Evolutionary conservation across 1,140 invertebrate species (phyloP).

Genomic region (Nasonia longicornis): DNA sequence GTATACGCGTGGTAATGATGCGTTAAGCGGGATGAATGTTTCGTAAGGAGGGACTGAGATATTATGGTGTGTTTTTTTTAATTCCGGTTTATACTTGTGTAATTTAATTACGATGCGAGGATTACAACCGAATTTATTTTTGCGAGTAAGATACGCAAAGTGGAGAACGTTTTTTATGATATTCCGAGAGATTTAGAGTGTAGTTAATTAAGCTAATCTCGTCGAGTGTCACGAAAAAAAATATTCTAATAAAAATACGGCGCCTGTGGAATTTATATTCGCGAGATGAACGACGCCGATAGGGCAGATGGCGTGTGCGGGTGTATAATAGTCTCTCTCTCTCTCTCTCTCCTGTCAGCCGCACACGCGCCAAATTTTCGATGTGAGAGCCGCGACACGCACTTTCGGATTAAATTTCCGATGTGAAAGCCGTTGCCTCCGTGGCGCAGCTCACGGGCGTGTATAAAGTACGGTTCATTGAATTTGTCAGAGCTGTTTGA

Average conservation of each 20-base stretch:
- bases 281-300: not conserved
- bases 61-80: not conserved
- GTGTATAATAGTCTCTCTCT: not conserved
- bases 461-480: not conserved
- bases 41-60: not conserved
- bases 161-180: not conserved
- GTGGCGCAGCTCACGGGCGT: not conserved
- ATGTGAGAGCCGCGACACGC: not conserved
- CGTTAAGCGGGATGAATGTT: not conserved
- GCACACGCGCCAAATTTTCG: slow-evolving; percentile 1
- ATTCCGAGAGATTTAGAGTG: not conserved
- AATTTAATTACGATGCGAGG: slow-evolving; percentile 8
- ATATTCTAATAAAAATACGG: not conserved
- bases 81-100: not conserved
- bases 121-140: not conserved
- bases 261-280: not conserved
- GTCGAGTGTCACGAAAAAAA: not conserved
- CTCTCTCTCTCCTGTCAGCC: not conserved
- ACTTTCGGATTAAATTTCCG: slow-evolving; percentile 2
- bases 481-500: not conserved
- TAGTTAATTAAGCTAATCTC: not conserved
- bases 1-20: not conserved
- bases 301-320: not conserved
- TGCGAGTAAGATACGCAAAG: no score
- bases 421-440: not conserved